Base-by-base conservation (phyloP, 1,140 invertebrate species). In the Dryas iulia region DNA sequence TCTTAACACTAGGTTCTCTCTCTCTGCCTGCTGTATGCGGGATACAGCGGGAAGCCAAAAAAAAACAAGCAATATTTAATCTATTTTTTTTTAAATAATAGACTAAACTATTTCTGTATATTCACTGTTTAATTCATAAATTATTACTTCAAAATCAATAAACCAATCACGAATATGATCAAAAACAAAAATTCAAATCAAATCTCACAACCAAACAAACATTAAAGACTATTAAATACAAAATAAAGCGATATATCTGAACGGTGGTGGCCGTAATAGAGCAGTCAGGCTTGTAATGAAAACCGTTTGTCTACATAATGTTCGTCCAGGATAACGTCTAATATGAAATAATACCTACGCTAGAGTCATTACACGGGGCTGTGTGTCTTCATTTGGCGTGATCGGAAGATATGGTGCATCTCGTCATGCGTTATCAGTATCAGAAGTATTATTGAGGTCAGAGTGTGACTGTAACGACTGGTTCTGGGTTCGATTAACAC, bases 241-340 rank as follows among this genome's bases (percentile, higher is more conserved):
- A 64, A 35, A 64, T 64, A 64, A 64, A 56, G 30, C 39, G 39
- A 47, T 33, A 64, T 57, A 54, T 57, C 53, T 24, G n/a, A 25
- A 35, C 14, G 31, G 61, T 62, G 66, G 66, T 69, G 59, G 35
- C 58, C 66, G 39, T 70, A 73, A 66, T 65, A 67, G 71, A 25
- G 25, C 68, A 66, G 72, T 67, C 71, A 65, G 71, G 57, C 58
- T 64, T 59, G 68, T 87, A 87, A 87, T 87, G 83, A 86, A 81
- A 76, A 63, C 77, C 81, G 82, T 86, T 84, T 80, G 78, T 87
- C 85, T 81, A 72, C 66, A 77, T 86, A 84, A 86, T 84, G 82
- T 84, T 69, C 73, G 78, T 73, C 60, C 69, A 75, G 84, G 82
- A 85, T 87, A 86, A 72, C 78, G 76, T 81, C 75, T 83, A 83